Evolutionary conservation across 2,113 vertebrate species (phyloP).

Genomic region (Rhinopomastus cyanomelas): DNA sequence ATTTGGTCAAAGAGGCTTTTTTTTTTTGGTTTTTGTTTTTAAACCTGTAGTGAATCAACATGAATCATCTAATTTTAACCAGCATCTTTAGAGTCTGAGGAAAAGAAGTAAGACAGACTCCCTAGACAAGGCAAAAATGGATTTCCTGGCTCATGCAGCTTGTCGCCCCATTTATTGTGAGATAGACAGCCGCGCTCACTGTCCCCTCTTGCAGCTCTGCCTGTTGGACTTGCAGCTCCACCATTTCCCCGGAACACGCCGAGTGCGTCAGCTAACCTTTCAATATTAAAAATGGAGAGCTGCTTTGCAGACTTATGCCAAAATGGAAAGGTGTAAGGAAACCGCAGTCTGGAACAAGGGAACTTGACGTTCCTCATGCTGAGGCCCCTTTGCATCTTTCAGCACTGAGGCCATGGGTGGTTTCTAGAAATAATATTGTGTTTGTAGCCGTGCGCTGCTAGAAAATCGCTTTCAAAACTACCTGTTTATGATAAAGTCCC

Average conservation of each 20-base stretch:
- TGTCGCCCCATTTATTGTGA: constrained; percentile 18
- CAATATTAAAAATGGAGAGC: constrained; percentile 63
- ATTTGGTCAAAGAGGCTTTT: constrained; percentile 40
- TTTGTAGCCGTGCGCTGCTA: constrained; percentile 22
- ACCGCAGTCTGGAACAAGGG: constrained; percentile 50
- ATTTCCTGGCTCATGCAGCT: constrained; percentile 31
- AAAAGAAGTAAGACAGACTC: constrained; percentile 8
- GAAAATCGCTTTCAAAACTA: constrained; percentile 30
- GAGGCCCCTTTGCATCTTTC: constrained; percentile 57
- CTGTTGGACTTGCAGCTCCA: background rate
- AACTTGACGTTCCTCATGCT: constrained; percentile 30
- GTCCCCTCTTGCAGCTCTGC: background rate
- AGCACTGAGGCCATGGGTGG: constrained; percentile 53
- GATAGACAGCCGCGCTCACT: background rate
- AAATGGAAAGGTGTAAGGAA: constrained; percentile 67
- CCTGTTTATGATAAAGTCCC: constrained; percentile 37
- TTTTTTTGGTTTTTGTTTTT: constrained; percentile 17
- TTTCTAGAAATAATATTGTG: constrained; percentile 70
- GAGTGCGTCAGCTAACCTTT: constrained; percentile 52
- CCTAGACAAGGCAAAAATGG: constrained; percentile 11
- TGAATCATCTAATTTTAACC: constrained; percentile 66
- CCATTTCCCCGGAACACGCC: constrained; percentile 35
- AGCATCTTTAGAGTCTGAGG: constrained; percentile 4
- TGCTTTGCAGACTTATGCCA: constrained; percentile 44
- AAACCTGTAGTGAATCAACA: constrained; percentile 63